A percentile compares a stretch with the other conserved stretches of the same genome.
These are phyloP conservation scores for Sitobion miscanthi DNA, from an alignment of 1,140 invertebrate genomes.

Conservation along the genomic window DNA sequence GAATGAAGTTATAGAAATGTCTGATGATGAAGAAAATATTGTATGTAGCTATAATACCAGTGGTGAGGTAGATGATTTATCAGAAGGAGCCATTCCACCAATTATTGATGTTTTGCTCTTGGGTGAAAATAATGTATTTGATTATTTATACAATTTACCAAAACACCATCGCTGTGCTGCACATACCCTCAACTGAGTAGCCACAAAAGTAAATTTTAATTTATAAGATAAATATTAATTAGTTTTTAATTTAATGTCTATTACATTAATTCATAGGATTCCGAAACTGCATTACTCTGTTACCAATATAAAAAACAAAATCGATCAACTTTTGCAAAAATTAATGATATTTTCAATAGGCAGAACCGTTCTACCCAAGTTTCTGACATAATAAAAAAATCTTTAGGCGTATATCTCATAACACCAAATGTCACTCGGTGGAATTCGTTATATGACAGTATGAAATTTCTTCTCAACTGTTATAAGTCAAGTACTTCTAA, in stretches of 20 bases:
- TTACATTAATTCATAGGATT: not conserved
- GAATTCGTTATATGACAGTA: conserved; percentile 1
- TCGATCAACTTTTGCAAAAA: not conserved
- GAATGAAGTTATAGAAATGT: not conserved
- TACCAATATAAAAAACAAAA: not conserved
- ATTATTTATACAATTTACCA: not conserved
- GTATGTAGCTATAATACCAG: no score
- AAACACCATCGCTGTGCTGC: not conserved
- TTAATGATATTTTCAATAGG: not conserved
- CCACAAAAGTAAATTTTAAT: conserved; percentile 11
- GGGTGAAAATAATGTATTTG: not conserved
- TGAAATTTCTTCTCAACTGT: not conserved
- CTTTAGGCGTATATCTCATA: not conserved
- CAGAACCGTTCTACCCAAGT: not conserved
- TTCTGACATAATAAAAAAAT: not conserved
- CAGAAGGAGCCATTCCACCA: not conserved
- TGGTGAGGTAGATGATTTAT: not conserved
- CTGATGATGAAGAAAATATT: not conserved
- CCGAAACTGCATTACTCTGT: not conserved
- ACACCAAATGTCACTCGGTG: not conserved
- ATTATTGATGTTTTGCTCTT: not conserved
- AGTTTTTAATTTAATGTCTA: not conserved
- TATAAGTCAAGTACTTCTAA: not conserved
- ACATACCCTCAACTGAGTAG: conserved; percentile 14
- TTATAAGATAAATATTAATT: conserved; percentile 1